Percentiles rank a stretch among this genome's conserved stretches.
phyloP scores from a whole-genome alignment of 2,888 invertebrate genomes.

The Leptopterna dolabrata region DNA sequence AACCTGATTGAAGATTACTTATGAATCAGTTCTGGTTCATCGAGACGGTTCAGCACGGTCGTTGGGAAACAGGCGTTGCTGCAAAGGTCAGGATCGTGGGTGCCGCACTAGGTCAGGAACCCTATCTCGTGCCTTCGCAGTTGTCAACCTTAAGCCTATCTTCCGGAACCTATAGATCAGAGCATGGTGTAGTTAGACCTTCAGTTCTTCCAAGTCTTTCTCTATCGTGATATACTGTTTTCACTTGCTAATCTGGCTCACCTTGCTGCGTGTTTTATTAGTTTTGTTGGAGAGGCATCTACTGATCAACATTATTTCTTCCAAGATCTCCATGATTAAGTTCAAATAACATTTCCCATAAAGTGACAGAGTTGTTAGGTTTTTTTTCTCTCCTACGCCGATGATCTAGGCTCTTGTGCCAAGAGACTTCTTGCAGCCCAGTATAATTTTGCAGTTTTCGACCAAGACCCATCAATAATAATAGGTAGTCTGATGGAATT shows the following conservation, averaged over 20 bases:
- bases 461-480: no score
- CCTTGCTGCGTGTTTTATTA: background rate
- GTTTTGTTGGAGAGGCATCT: background rate
- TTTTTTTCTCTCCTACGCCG: no score
- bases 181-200: background rate
- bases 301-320: background rate
- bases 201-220: background rate
- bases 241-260: background rate
- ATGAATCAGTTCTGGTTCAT: constrained; percentile 3
- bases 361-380: no score
- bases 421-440: no score
- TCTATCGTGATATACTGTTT: background rate
- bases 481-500: no score
- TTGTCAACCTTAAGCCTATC: constrained; percentile 13
- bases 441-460: no score
- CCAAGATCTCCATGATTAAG: no score
- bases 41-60: background rate
- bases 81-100: constrained; percentile 1
- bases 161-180: constrained; percentile 24
- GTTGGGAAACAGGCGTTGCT: background rate
- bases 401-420: no score
- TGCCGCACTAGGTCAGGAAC: constrained; percentile 1
- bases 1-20: background rate
- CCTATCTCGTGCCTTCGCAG: background rate
- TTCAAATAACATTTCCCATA: no score